Evolutionary conservation across 2,888 invertebrate species (phyloP).

Genomic region (Eupithecia insigniata): DNA sequence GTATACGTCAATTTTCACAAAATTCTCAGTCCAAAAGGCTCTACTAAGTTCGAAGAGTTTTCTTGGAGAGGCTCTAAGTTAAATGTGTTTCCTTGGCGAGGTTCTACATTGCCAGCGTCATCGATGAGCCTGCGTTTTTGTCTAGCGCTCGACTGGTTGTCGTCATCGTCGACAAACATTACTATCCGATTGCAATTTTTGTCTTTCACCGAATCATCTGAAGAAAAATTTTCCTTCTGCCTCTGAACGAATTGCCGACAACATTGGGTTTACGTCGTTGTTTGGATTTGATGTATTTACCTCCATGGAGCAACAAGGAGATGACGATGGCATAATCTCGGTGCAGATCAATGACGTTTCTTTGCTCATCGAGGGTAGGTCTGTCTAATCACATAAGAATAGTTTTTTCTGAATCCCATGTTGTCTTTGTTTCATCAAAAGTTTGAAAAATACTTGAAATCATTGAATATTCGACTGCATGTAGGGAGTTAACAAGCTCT

Average conservation of each 20-base stretch:
- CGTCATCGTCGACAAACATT: slow-evolving; percentile 12
- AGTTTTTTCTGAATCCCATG: slow-evolving; percentile 8
- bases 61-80: slow-evolving; percentile 14
- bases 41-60: slow-evolving; percentile 3
- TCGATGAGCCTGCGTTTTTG: slow-evolving; percentile 7
- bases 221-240: slow-evolving; percentile 16
- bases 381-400: background rate
- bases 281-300: slow-evolving; percentile 9
- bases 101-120: slow-evolving; percentile 2
- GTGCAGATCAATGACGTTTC: slow-evolving; percentile 7
- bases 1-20: too few species aligned
- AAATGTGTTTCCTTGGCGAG: slow-evolving; percentile 6
- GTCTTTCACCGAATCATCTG: slow-evolving; percentile 14
- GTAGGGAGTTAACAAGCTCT: slow-evolving; percentile 15
- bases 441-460: slow-evolving; percentile 1
- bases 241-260: background rate
- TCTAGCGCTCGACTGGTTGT: slow-evolving; percentile 8
- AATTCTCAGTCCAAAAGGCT: background rate
- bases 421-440: slow-evolving; percentile 12
- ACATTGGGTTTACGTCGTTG: background rate
- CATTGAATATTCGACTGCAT: slow-evolving; percentile 12
- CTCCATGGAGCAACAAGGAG: slow-evolving; percentile 8
- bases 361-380: slow-evolving; percentile 1
- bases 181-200: slow-evolving; percentile 6
- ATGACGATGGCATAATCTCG: slow-evolving; percentile 17